phyloP scores from a whole-genome alignment of 2,797 vertebrate genomes.

The Pangasius krempfi region DNA sequence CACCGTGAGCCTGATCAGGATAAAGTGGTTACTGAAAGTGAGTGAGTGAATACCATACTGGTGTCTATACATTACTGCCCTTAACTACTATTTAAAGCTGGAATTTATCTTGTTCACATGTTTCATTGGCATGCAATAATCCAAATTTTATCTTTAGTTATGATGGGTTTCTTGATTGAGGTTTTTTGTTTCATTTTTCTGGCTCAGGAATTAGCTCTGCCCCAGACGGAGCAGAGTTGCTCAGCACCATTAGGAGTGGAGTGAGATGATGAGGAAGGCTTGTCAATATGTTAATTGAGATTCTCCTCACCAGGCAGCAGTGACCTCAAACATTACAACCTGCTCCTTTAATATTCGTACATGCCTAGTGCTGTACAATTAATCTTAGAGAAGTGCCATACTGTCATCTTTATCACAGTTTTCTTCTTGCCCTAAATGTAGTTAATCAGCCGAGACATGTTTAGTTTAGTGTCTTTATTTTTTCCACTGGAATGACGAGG shows the following conservation, averaged over 20 bases:
- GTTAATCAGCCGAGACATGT: conserved; percentile 3
- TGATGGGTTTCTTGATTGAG: neutral
- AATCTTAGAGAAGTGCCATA: neutral
- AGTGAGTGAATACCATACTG: neutral
- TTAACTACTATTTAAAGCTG: neutral
- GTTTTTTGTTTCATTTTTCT: neutral
- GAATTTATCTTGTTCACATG: neutral
- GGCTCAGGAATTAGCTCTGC: neutral
- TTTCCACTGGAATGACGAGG: conserved; percentile 1
- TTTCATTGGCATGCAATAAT: neutral
- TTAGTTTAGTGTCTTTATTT: conserved; percentile 16
- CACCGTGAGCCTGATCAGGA: no score
- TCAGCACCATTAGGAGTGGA: neutral
- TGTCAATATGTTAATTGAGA: neutral
- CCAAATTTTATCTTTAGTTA: neutral
- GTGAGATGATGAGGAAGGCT: neutral
- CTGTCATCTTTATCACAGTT: neutral
- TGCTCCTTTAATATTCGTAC: neutral
- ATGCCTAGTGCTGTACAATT: neutral
- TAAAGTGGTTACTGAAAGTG: neutral
- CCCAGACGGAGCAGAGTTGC: neutral
- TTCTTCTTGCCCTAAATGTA: conserved; percentile 12
- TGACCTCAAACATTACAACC: conserved; percentile 20
- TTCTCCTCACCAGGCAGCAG: neutral
- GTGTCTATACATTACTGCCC: neutral